Percentiles rank a stretch among this genome's conserved stretches.
phyloP scores from a whole-genome alignment of 2,113 vertebrate species.

The Lamprologus ornatipinnis region DNA sequence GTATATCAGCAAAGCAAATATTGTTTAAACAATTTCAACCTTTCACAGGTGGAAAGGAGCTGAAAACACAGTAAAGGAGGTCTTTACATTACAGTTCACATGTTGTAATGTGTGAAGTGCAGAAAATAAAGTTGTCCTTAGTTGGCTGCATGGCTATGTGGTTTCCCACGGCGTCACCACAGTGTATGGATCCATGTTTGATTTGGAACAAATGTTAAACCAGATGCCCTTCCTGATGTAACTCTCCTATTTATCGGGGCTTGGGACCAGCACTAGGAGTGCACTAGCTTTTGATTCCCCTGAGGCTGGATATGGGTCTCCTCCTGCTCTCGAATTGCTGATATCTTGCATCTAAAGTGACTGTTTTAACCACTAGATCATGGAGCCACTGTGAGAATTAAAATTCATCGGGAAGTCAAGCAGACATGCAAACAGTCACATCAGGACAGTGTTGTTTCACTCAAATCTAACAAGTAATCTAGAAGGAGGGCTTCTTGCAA shows the following conservation, averaged over 20 bases:
- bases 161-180: neutral
- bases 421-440: neutral
- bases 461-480: neutral
- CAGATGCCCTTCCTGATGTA: neutral
- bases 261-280: neutral
- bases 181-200: neutral
- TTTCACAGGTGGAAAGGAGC: neutral
- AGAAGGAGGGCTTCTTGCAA: neutral
- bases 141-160: neutral
- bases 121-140: neutral
- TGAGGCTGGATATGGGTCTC: neutral
- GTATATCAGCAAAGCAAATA: neutral
- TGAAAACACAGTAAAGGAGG: neutral
- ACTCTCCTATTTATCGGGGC: neutral
- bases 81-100: neutral
- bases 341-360: neutral
- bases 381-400: neutral
- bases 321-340: neutral
- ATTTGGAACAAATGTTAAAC: neutral
- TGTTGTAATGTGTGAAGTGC: neutral
- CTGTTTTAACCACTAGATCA: neutral
- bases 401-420: rapidly evolving
- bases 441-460: neutral
- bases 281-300: neutral
- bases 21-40: neutral